These are phyloP conservation scores for Mionectes macconnelli DNA, from an alignment of 2,113 vertebrate species.

Conservation along the genomic window DNA sequence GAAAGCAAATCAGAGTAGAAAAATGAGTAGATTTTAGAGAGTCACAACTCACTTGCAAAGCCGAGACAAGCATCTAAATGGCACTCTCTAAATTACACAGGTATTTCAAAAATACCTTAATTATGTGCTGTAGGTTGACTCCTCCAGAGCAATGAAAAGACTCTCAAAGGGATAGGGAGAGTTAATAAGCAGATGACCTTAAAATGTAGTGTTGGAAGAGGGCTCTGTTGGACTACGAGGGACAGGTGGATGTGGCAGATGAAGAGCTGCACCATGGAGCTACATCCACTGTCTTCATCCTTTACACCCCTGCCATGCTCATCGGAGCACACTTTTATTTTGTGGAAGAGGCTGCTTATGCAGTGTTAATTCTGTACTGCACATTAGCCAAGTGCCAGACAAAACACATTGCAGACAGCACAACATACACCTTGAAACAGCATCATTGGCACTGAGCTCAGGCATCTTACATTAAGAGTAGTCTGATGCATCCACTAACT, in stretches of 20 bases:
- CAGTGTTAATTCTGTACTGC: neutral
- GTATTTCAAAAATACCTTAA: neutral
- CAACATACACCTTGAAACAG: neutral
- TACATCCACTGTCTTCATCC: neutral
- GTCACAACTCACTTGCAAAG: neutral
- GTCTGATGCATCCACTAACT: neutral
- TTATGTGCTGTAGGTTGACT: neutral
- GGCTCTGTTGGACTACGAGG: too few species aligned
- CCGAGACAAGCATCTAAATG: neutral
- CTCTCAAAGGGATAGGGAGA: neutral
- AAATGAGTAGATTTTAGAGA: neutral
- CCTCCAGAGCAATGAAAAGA: neutral
- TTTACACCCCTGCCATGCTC: neutral
- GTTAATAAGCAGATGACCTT: neutral
- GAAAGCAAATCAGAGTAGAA: neutral
- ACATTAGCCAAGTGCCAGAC: neutral
- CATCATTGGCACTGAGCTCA: neutral
- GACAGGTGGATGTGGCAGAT: neutral
- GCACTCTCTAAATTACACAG: neutral
- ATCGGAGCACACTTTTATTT: neutral
- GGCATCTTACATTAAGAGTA: neutral
- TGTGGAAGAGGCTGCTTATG: neutral
- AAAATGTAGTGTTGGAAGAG: neutral
- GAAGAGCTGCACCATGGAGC: neutral
- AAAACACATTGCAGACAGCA: neutral